A percentile compares a stretch with the other conserved stretches of the same genome.
Evolutionary conservation across 2,888 invertebrate species (phyloP).

Genomic region (Trichogramma evanescens): DNA sequence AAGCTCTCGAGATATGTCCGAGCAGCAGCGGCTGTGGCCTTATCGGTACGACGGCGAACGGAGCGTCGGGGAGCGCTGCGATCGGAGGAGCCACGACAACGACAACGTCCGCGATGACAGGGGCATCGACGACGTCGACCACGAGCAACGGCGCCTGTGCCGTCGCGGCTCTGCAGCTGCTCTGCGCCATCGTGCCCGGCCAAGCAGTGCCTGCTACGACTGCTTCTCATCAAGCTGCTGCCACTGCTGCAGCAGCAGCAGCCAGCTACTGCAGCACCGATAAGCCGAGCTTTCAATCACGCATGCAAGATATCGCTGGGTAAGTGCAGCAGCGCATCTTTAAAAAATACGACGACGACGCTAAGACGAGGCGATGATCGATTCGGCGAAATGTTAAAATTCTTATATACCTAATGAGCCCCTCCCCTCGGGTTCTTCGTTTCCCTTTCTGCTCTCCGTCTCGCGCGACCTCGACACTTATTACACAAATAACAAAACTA

Average conservation of each 20-base stretch:
- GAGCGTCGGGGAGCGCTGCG: conserved; percentile 48
- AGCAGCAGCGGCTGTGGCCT: conserved; percentile 46
- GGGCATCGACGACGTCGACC: conserved; percentile 22
- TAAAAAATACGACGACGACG: too few relatives aligned
- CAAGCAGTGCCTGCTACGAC: conserved; percentile 29
- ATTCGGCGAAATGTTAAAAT: too few relatives aligned
- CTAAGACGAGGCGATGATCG: too few relatives aligned
- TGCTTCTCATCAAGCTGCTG: too few relatives aligned
- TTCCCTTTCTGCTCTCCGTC: too few relatives aligned
- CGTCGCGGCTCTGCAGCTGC: conserved; percentile 50
- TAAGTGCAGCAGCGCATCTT: conserved; percentile 37
- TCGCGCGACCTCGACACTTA: too few relatives aligned
- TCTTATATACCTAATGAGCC: too few relatives aligned
- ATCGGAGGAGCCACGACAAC: too few relatives aligned
- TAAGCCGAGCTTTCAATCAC: conserved; percentile 42
- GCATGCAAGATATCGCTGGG: conserved; percentile 55
- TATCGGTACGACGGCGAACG: conserved; percentile 47
- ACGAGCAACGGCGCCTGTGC: conserved; percentile 46
- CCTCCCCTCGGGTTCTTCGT: too few relatives aligned
- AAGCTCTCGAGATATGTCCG: conserved; percentile 37
- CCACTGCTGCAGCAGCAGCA: too few relatives aligned
- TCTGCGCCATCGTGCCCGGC: conserved; percentile 50
- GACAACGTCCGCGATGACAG: too few relatives aligned
- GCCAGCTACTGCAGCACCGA: conserved; percentile 30
- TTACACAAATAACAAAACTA: too few relatives aligned